Base-by-base conservation (phyloP, 1,140 invertebrate species). In the Panonychus citri region DNA sequence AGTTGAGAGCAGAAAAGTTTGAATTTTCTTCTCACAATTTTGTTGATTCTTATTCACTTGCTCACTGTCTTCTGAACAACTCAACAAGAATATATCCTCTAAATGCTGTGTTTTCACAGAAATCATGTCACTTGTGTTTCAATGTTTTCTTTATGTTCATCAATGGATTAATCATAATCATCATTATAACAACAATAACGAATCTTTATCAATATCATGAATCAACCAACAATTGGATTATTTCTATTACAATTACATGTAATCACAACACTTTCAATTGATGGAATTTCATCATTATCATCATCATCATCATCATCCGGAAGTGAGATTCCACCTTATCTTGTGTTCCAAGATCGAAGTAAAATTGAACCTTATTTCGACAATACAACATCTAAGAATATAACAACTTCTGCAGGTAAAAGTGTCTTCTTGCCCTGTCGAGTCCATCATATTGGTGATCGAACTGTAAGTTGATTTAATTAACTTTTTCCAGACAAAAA, bases 331-430 rank as follows among this genome's bases (percentile, higher is more conserved):
- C 24, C 43, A 21, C 24, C 43, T 8, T 48, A 48, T 19, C 43
- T 25, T 48, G 30, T 34, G 5, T 1, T 34, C 5, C 30, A 34
- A 34, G 30, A 34, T 34, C 5, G 30, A 34, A 34, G 30, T 34
- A 34, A 26, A 54, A 56, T 59, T 17, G 54, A 56, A 37, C 62
- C 62, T 3, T 62, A 62, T 54, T 63, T 63, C 53, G 62, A 63
- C 39, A 61, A 52, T 25, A 39, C 50, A 24, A 61, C 83, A 49
- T 78, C 55, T 12, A 60, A 55, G 28, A 66, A 66, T 62, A 58
- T 66, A 15, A 66, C 65, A 12, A 64, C 63, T 46, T 59, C 60
- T 26, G 57, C 60, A 37, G 65, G 65, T 17, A 61, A 49, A 34
- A 61, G 64, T 12, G 65, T 64, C n/a, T 65, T 63, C 55, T 57